These are phyloP conservation scores for Megaustenia siamemsis DNA, from an alignment of 2,888 invertebrate species.

Conservation along the genomic window DNA sequence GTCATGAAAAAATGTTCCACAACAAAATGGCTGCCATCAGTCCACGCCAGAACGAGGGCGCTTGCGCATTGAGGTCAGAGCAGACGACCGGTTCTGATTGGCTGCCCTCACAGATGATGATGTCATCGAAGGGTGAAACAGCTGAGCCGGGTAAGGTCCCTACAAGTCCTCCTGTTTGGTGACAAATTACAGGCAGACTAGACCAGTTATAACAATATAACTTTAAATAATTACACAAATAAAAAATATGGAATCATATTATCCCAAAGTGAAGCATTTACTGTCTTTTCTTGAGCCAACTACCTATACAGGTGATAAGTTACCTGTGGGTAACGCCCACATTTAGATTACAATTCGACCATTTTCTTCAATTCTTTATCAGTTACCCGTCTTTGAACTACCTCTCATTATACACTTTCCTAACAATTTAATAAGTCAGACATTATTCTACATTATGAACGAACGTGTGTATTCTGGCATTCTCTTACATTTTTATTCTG, in stretches of 20 bases:
- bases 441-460: too few relatives aligned
- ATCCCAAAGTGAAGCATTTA: not conserved
- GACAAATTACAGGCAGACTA: not conserved
- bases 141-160: slow-evolving; percentile 53
- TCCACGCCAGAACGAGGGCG: slow-evolving; percentile 71
- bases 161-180: not conserved
- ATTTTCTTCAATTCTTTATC: too few relatives aligned
- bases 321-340: slow-evolving; percentile 32
- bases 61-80: slow-evolving; percentile 70
- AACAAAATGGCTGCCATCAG: slow-evolving; percentile 76
- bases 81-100: slow-evolving; percentile 59
- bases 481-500: too few relatives aligned
- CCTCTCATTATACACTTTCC: too few relatives aligned
- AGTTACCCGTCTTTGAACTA: too few relatives aligned
- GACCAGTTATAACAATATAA: not conserved
- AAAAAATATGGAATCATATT: not conserved
- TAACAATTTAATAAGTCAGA: too few relatives aligned
- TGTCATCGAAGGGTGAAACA: slow-evolving; percentile 62
- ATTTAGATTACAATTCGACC: not conserved
- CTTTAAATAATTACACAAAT: not conserved
- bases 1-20: slow-evolving; percentile 43
- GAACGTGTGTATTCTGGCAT: too few relatives aligned
- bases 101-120: slow-evolving; percentile 61
- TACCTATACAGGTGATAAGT: not conserved
- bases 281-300: not conserved